Percentiles rank a stretch among this genome's conserved stretches.
These are phyloP conservation scores for Apotomis turbidana DNA, from an alignment of 2,888 invertebrate genomes.

Conservation along the genomic window DNA sequence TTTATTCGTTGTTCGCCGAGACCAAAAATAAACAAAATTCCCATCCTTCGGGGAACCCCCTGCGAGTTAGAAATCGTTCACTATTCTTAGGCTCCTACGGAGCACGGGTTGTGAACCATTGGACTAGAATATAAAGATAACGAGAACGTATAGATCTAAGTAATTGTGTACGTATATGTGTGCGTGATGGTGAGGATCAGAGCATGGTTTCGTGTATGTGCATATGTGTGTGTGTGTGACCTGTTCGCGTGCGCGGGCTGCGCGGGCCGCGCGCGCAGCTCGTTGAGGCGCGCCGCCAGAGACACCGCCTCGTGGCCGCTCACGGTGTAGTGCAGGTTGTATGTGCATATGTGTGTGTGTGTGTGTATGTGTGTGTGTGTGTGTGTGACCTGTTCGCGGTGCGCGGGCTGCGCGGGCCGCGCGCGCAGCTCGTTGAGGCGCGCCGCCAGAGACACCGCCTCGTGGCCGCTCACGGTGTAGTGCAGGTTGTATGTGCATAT, in stretches of 20 bases:
- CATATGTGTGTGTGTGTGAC: neutral
- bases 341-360: neutral
- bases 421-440: conserved; percentile 85
- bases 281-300: conserved; percentile 88
- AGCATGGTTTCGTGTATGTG: neutral
- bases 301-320: conserved; percentile 87
- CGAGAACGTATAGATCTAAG: too few relatives aligned
- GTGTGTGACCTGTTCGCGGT: conserved; percentile 42
- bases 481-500: neutral
- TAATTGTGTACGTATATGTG: too few relatives aligned
- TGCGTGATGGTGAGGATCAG: too few relatives aligned
- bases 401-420: conserved; percentile 53
- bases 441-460: conserved; percentile 90
- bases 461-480: conserved; percentile 65
- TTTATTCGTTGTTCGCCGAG: too few relatives aligned
- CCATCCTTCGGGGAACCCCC: too few relatives aligned
- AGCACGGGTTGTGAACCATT: too few relatives aligned
- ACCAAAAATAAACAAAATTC: too few relatives aligned
- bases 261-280: conserved; percentile 75
- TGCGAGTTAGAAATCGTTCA: too few relatives aligned
- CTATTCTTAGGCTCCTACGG: too few relatives aligned
- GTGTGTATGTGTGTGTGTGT: neutral
- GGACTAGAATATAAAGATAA: too few relatives aligned
- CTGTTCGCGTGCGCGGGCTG: conserved; percentile 48
- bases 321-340: neutral